A percentile compares a stretch with the other conserved stretches of the same genome.
These are phyloP conservation scores for Gonatopus flavifemur DNA, from an alignment of 1,140 invertebrate species.

Conservation along the genomic window DNA sequence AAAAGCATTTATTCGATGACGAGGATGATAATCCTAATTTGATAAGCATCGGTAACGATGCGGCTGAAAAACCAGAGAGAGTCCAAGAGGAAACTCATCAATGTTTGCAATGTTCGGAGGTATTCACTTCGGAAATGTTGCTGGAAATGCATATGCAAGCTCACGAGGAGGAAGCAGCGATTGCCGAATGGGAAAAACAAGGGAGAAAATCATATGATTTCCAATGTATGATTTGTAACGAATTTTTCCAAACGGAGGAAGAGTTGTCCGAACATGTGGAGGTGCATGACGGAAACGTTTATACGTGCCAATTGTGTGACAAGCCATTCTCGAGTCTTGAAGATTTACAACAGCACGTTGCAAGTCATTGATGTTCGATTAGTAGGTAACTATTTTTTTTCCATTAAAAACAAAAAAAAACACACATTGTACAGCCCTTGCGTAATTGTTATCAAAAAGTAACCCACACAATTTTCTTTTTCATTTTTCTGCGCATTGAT, in stretches of 20 bases:
- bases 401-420: too few species aligned
- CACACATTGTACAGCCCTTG: too few species aligned
- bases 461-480: too few species aligned
- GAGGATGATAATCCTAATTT: conserved; percentile 52
- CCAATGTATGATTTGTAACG: conserved; percentile 44
- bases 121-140: conserved; percentile 42
- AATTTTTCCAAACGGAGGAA: conserved; percentile 34
- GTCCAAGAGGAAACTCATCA: conserved; percentile 22
- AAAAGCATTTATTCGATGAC: conserved; percentile 48
- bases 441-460: too few species aligned
- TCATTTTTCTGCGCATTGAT: too few species aligned
- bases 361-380: conserved; percentile 44
- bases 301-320: conserved; percentile 51
- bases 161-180: conserved; percentile 49
- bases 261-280: conserved; percentile 44
- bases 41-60: conserved; percentile 35
- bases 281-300: conserved; percentile 39
- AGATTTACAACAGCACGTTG: conserved; percentile 48
- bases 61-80: conserved; percentile 12
- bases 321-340: conserved; percentile 41
- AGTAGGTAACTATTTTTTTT: too few species aligned
- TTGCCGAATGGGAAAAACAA: conserved; percentile 46
- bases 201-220: conserved; percentile 18
- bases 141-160: conserved; percentile 46
- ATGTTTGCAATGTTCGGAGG: conserved; percentile 42